A percentile compares a stretch with the other conserved stretches of the same genome.
phyloP scores from a whole-genome alignment of 2,888 invertebrate genomes.

The Dimorphilus gyrociliatus region DNA sequence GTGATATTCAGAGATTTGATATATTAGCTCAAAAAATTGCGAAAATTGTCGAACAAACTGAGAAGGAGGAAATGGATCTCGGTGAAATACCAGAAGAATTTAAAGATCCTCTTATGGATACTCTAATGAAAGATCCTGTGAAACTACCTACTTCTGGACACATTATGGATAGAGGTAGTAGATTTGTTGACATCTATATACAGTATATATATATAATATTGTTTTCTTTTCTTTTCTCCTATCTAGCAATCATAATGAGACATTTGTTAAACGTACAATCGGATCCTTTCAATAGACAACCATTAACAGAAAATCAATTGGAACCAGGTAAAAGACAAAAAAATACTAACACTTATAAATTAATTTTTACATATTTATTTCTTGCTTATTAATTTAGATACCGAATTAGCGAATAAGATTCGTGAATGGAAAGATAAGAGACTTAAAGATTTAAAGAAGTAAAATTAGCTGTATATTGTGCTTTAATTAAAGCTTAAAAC shows the following conservation, averaged over 20 bases:
- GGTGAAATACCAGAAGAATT: conserved; percentile 93
- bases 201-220: no score
- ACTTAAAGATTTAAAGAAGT: no score
- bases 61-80: conserved; percentile 73
- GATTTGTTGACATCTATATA: no score
- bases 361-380: no score
- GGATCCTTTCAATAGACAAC: conserved; percentile 93
- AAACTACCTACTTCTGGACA: conserved; percentile 57
- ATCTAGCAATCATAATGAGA: conserved; percentile 74
- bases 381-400: no score
- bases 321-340: conserved; percentile 74
- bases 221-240: no score
- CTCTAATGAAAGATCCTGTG: conserved; percentile 88
- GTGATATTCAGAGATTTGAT: conserved; percentile 69
- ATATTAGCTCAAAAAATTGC: conserved; percentile 28
- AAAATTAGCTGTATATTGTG: no score
- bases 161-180: conserved; percentile 85
- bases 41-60: conserved; percentile 56
- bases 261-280: conserved; percentile 87
- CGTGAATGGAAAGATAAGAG: no score
- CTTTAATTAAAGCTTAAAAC: no score
- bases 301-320: conserved; percentile 80
- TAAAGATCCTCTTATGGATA: conserved; percentile 90
- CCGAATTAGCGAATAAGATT: no score
- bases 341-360: no score